These are phyloP conservation scores for Enteromius unitaeniatus DNA, from an alignment of 2,797 vertebrate genomes.

Conservation along the genomic window DNA sequence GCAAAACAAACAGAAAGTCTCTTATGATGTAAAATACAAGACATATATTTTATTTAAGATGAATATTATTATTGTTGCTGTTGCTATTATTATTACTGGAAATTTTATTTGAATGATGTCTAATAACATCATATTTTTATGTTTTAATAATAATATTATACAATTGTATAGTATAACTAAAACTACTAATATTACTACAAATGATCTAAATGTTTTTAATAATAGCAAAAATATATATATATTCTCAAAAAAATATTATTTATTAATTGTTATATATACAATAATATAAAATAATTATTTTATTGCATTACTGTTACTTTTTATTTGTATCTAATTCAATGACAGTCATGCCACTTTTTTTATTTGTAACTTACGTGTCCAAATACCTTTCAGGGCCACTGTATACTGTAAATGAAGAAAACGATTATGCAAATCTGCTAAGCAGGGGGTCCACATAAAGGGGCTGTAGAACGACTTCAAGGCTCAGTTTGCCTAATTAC, in stretches of 20 bases:
- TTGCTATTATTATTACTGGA: no score
- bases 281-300: neutral
- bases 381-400: neutral
- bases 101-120: neutral
- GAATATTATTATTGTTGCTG: no score
- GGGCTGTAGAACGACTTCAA: conserved; percentile 54
- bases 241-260: neutral
- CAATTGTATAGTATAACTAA: neutral
- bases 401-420: conserved; percentile 63
- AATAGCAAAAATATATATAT: neutral
- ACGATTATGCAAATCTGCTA: conserved; percentile 57
- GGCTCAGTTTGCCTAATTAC: conserved; percentile 66
- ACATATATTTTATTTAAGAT: neutral
- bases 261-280: no score
- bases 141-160: neutral
- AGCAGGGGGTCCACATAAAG: conserved; percentile 51
- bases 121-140: neutral
- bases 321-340: conserved; percentile 62
- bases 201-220: no score
- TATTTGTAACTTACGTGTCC: neutral
- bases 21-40: neutral
- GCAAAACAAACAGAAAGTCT: neutral
- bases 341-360: conserved; percentile 34
- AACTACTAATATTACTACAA: no score
- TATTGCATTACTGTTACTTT: no score